Base-by-base conservation (phyloP, 1,140 invertebrate genomes). In the Carcinoscorpius rotundicauda region DNA sequence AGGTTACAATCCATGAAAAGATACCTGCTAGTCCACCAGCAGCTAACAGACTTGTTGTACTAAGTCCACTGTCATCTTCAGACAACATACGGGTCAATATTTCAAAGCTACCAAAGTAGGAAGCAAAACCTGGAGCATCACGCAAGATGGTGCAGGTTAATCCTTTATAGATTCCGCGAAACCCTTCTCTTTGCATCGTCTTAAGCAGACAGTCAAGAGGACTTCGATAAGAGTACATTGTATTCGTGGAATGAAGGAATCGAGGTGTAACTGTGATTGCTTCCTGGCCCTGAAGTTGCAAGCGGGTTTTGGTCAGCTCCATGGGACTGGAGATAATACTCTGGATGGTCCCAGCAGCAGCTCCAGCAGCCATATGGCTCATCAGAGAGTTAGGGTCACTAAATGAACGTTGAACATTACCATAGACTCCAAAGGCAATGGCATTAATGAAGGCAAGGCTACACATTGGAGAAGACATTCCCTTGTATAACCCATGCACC, bases 391-490 rank as follows among this genome's bases (percentile, higher is more conserved):
- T 72, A 5, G 74, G 80, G 61, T 88, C 78, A 0, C 78, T 70
- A n/a, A 87, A 70, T 3, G 78, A 73, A 66, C 84, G 79, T 65
- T 86, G 84, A 0, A 86, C 82, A 66, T 88, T 85, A 48, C 89
- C 90, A 72, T 96, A 93, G 4, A 92, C 86, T 3, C 93, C 92
- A 73, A 97, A 97, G 3, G 94, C 85, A 52, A 96, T 85, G 3
- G 93, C 91, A 75, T 97, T 97, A 4, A 97, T 85, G 4, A 84
- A 78, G 9, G 90, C 86, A 5, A 96, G 85, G 6, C 91, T 90
- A 10, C 84, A 85, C 74, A 97, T 80, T 5, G 93, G 93, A 49
- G 89, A 91, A 3, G 85, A 82, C 71, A 97, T 87, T 6, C 93
- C 93, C 69, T 85, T 82, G 76, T 91, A 93, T 6, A 91, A 77